phyloP scores from a whole-genome alignment of 2,113 vertebrate genomes.

The Mungos mungo region DNA sequence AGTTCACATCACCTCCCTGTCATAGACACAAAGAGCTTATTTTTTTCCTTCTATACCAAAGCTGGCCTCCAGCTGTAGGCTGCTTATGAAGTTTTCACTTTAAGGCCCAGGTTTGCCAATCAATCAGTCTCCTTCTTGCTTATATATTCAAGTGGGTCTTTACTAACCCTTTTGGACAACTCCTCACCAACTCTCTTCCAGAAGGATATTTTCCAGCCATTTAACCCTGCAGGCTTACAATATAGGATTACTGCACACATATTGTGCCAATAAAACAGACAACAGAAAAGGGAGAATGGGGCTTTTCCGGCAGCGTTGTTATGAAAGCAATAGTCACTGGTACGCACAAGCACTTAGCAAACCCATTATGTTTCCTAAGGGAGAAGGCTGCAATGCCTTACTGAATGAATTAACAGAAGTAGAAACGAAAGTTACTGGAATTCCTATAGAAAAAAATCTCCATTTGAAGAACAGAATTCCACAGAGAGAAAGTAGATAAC shows the following conservation, averaged over 20 bases:
- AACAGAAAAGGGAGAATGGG: not conserved
- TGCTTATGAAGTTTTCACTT: not conserved
- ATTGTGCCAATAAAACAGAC: not conserved
- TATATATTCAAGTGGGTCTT: not conserved
- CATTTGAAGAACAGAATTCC: conserved; percentile 46
- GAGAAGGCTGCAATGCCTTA: conserved; percentile 21
- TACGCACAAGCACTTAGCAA: conserved; percentile 46
- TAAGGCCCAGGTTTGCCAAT: not conserved
- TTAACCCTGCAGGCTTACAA: not conserved
- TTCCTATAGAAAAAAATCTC: conserved; percentile 38
- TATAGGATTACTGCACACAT: not conserved
- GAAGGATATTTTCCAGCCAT: not conserved
- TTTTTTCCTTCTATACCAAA: not conserved
- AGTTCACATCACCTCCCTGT: not conserved
- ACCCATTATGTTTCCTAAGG: conserved; percentile 57
- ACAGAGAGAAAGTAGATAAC: not conserved
- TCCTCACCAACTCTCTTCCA: not conserved
- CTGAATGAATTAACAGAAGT: conserved; percentile 62
- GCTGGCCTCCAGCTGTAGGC: not conserved
- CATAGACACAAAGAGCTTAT: not conserved
- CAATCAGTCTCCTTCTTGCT: not conserved
- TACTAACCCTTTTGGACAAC: not conserved
- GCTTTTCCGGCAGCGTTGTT: not conserved
- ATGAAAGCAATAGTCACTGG: not conserved
- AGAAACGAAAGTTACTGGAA: conserved; percentile 64